Conservation (phyloP, 2,113 vertebrate species). For the Phylloscopus whistleri region DNA sequence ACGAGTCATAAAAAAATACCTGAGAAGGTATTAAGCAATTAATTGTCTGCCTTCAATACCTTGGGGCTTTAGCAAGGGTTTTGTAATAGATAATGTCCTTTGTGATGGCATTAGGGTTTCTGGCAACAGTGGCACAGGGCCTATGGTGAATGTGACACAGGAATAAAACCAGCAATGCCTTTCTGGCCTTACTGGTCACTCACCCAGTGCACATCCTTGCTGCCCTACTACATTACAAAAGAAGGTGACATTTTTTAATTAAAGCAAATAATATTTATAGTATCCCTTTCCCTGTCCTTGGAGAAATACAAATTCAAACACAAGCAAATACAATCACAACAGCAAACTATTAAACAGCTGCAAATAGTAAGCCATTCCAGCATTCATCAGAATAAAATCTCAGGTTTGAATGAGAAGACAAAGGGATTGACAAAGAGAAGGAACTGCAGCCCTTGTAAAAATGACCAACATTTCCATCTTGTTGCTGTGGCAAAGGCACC, state of each 20-base stretch:
- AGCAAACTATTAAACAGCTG: constrained; percentile 19
- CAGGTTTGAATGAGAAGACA: background rate
- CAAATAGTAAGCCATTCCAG: background rate
- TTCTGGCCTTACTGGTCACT: background rate
- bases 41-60: background rate
- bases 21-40: background rate
- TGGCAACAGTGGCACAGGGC: background rate
- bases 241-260: constrained; percentile 23
- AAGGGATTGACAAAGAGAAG: background rate
- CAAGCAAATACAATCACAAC: constrained; percentile 18
- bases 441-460: background rate
- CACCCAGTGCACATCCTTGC: background rate
- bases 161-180: background rate
- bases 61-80: background rate
- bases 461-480: background rate
- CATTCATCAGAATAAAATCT: background rate
- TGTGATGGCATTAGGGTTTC: background rate
- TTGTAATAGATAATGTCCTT: background rate
- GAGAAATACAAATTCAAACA: constrained; percentile 30
- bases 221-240: background rate
- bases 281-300: background rate
- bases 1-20: background rate
- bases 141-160: background rate
- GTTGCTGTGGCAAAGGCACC: background rate
- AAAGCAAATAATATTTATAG: constrained; percentile 44